phyloP scores from a whole-genome alignment of 2,113 vertebrate species.

The Atrichornis clamosus region DNA sequence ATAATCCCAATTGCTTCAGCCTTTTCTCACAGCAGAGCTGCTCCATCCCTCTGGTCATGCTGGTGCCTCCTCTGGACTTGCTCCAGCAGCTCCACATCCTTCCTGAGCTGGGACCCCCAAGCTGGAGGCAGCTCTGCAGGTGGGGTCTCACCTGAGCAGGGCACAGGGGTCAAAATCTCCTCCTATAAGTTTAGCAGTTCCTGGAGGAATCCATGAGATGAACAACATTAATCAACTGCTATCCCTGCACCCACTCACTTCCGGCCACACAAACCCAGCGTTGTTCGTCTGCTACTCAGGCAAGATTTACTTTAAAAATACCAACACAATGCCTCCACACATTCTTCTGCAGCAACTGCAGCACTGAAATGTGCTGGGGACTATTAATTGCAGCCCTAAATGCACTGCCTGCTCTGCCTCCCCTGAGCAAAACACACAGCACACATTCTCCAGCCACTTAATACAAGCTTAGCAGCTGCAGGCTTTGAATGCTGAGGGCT shows the following conservation, averaged over 20 bases:
- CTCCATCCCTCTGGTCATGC: not conserved
- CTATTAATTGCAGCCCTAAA: not conserved
- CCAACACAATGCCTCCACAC: slow-evolving; percentile 50
- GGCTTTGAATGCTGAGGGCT: not conserved
- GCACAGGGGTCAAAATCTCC: not conserved
- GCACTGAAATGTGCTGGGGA: not conserved
- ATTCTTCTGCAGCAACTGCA: slow-evolving; percentile 48
- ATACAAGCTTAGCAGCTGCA: slow-evolving; percentile 58
- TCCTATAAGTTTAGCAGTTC: not conserved
- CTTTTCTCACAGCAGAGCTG: not conserved
- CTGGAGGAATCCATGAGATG: not conserved
- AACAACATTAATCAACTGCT: not conserved
- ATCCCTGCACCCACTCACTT: not conserved
- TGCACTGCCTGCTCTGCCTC: not conserved
- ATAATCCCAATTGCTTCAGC: not conserved
- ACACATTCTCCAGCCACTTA: slow-evolving; percentile 42
- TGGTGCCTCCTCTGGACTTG: not conserved
- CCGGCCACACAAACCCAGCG: not conserved
- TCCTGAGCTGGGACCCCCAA: no score
- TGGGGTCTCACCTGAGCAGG: not conserved
- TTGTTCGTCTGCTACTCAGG: not conserved
- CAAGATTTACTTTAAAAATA: slow-evolving; percentile 67
- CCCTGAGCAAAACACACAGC: not conserved
- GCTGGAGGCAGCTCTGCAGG: not conserved
- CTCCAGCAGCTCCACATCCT: not conserved